phyloP scores from a whole-genome alignment of 2,888 invertebrate species.

The Tubiluchus corallicola region DNA sequence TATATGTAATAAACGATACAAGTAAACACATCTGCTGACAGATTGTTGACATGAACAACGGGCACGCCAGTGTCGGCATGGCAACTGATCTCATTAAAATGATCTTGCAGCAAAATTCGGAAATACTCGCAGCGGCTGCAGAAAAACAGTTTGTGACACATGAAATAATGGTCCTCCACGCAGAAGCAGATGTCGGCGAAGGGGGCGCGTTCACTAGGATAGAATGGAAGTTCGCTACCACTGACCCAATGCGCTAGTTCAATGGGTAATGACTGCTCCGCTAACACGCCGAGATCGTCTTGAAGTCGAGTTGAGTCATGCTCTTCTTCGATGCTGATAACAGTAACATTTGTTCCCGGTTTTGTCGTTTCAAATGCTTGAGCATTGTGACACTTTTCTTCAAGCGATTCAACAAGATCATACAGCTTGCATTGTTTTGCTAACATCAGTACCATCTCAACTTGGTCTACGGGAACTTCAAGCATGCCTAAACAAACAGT shows the following conservation, averaged over 20 bases:
- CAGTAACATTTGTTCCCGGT: slow-evolving; percentile 29
- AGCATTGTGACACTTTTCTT: slow-evolving; percentile 24
- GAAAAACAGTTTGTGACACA: slow-evolving; percentile 34
- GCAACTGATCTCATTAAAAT: slow-evolving; percentile 12
- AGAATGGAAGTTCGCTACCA: slow-evolving; percentile 28
- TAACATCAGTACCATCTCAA: slow-evolving; percentile 27
- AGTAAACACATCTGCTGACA: slow-evolving; percentile 28
- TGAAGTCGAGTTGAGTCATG: slow-evolving; percentile 21
- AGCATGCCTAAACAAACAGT: slow-evolving; percentile 21
- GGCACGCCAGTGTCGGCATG: slow-evolving; percentile 20
- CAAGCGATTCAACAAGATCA: slow-evolving; percentile 23
- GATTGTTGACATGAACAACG: slow-evolving; percentile 24
- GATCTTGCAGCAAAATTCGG: slow-evolving; percentile 22
- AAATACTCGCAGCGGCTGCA: slow-evolving; percentile 34
- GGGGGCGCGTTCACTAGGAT: slow-evolving; percentile 17
- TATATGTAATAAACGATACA: slow-evolving; percentile 32
- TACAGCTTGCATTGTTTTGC: slow-evolving; percentile 30
- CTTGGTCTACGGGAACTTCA: slow-evolving; percentile 25
- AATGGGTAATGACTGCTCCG: slow-evolving; percentile 28
- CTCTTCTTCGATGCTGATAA: slow-evolving; percentile 27
- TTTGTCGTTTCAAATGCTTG: slow-evolving; percentile 26
- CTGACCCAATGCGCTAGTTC: slow-evolving; percentile 22
- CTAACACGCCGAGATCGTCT: slow-evolving; percentile 27
- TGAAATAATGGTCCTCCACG: slow-evolving; percentile 29
- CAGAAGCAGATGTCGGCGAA: slow-evolving; percentile 31